phyloP scores from a whole-genome alignment of 2,888 invertebrate species.

The Watsonalla cultraria region DNA sequence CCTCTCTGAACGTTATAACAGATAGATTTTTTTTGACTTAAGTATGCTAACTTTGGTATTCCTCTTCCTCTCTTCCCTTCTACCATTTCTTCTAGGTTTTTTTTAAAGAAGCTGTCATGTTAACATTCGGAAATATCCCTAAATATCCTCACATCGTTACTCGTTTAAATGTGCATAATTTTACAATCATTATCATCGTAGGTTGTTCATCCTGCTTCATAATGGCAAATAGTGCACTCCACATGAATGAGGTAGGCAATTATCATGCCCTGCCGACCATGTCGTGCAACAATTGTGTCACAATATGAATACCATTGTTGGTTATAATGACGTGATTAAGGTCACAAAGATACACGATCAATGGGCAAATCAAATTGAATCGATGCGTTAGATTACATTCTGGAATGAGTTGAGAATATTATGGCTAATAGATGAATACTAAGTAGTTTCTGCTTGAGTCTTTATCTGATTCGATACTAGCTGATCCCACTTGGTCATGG shows the following conservation, averaged over 20 bases:
- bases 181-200: not conserved
- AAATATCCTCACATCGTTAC: not conserved
- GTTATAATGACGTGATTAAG: constrained; percentile 15
- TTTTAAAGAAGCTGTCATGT: too few relatives aligned
- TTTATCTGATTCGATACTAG: too few relatives aligned
- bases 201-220: not conserved
- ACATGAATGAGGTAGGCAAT: constrained; percentile 20
- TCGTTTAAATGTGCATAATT: constrained; percentile 14
- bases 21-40: too few relatives aligned
- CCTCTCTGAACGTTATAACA: too few relatives aligned
- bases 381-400: constrained; percentile 6
- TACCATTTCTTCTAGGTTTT: too few relatives aligned
- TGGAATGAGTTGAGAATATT: constrained; percentile 1
- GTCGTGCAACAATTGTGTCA: constrained; percentile 29
- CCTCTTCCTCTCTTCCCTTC: too few relatives aligned
- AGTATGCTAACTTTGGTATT: too few relatives aligned
- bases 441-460: too few relatives aligned
- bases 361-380: constrained; percentile 10
- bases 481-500: too few relatives aligned
- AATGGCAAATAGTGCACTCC: constrained; percentile 21
- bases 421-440: not conserved
- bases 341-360: constrained; percentile 7
- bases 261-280: constrained; percentile 24
- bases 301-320: constrained; percentile 22
- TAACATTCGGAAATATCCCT: too few relatives aligned